Evolutionary conservation across 2,113 vertebrate genomes (phyloP).

Genomic region (Pseudopodoces humilis): DNA sequence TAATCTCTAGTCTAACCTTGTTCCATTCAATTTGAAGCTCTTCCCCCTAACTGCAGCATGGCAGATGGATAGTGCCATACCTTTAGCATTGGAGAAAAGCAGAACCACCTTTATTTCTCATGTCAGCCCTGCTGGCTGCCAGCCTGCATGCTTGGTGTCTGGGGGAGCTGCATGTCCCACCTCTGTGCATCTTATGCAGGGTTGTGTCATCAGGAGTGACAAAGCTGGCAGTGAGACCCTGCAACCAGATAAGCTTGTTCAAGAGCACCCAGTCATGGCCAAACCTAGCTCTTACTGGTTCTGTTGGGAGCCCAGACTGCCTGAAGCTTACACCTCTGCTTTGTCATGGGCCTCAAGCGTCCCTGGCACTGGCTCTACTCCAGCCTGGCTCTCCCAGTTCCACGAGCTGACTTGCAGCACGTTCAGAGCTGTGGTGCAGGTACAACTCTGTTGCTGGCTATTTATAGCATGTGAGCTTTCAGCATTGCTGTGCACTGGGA

Average conservation of each 20-base stretch:
- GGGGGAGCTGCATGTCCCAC: background rate
- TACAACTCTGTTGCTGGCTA: background rate
- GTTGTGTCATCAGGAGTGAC: background rate
- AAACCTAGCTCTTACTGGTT: background rate
- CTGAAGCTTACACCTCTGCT: background rate
- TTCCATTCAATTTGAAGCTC: background rate
- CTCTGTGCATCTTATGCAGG: background rate
- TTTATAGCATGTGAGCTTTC: slow-evolving; percentile 6
- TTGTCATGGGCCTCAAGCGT: background rate
- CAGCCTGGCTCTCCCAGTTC: background rate
- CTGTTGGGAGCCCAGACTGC: background rate
- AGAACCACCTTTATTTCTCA: background rate
- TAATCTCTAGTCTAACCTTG: background rate
- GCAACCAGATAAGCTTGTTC: background rate
- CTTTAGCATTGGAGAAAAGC: background rate
- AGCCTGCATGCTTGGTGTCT: background rate
- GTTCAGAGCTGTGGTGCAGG: background rate
- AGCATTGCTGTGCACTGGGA: background rate
- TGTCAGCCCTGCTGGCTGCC: background rate
- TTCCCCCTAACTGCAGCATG: background rate
- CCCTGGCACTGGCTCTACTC: background rate
- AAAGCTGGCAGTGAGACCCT: background rate
- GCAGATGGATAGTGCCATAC: background rate
- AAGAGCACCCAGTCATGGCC: background rate
- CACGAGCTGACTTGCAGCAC: background rate